These are phyloP conservation scores for Mayetiola destructor DNA, from an alignment of 2,888 invertebrate genomes.

Conservation along the genomic window DNA sequence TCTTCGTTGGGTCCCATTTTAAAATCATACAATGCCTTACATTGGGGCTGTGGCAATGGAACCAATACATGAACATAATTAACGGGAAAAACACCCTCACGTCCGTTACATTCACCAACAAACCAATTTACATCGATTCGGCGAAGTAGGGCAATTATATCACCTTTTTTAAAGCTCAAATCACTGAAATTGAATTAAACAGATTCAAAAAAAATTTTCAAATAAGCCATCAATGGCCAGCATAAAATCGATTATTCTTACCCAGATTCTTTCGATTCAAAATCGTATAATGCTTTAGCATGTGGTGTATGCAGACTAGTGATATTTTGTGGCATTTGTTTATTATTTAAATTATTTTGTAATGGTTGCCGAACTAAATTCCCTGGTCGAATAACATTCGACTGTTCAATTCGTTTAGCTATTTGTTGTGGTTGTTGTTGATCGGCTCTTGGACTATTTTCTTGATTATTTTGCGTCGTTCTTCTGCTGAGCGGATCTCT, in stretches of 20 bases:
- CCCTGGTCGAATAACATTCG: neutral
- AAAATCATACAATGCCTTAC: constrained; percentile 77
- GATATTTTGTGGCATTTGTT: too few species aligned
- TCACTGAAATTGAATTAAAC: constrained; percentile 42
- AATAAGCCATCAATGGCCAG: too few species aligned
- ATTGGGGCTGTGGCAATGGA: constrained; percentile 68
- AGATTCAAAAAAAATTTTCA: neutral
- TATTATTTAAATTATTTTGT: neutral
- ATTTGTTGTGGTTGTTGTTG: neutral
- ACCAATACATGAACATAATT: constrained; percentile 71
- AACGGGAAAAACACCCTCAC: constrained; percentile 69
- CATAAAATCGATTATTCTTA: constrained; percentile 34
- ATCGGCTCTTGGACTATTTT: neutral
- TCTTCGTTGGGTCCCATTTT: constrained; percentile 80
- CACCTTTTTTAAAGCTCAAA: constrained; percentile 73
- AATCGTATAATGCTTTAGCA: constrained; percentile 79
- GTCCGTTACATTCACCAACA: constrained; percentile 64
- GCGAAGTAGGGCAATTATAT: constrained; percentile 60
- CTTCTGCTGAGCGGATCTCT: neutral
- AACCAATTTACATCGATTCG: constrained; percentile 78
- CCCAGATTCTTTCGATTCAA: constrained; percentile 71
- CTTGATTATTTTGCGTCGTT: neutral
- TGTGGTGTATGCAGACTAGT: constrained; percentile 47
- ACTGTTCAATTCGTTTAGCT: neutral
- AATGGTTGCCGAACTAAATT: neutral